Evolutionary conservation across 2,888 invertebrate species (phyloP), one percentile per base, ranked within the genome.

Genomic region (Dugesia japonica): DNA sequence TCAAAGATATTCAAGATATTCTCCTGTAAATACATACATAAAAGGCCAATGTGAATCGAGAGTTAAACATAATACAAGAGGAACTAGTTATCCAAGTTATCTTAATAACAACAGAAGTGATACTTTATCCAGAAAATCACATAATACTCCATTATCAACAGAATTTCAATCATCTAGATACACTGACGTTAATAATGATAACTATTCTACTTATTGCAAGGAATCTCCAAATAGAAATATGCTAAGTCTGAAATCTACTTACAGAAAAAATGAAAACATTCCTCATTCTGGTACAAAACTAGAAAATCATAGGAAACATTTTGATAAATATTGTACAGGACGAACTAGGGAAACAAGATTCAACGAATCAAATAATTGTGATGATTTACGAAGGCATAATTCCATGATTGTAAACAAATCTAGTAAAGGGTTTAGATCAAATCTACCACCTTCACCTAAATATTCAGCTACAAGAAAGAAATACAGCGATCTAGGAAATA

Each of bases 211-310:
- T 56, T 4, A n/a, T 56, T 7, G 56, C 1, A 56, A 56, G 23
- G 56, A 56, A 56, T 4, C 23, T 56, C 56, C 56, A 4, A 56
- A n/a, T n/a, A 4, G 56, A 56, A 56, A 56, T n/a, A 20, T 56
- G 23, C n/a, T 56, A 56, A 56, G 56, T 56, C n/a, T 56, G 7
- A 56, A 56, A 23, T 56, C 56, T 13, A 56, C 56, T 4, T 56
- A 56, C 17, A n/a, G 56, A 23, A 56, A 56, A 56, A 56, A 56
- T 23, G 56, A 56, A 23, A 56, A 56, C 56, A 56, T 56, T 56
- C 56, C 56, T n/a, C 56, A 56, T 56, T 56, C 56, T n/a, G 56
- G 56, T 20, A 56, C 56, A n/a, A n/a, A n/a, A 56, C n/a, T 56
- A n/a, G 56, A 56, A n/a, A 56, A 56, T 56, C n/a, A 56, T 56